Percentiles rank a stretch among this genome's conserved stretches.
These are phyloP conservation scores for Sussaba pulchella DNA, from an alignment of 2,888 invertebrate genomes.

Conservation along the genomic window DNA sequence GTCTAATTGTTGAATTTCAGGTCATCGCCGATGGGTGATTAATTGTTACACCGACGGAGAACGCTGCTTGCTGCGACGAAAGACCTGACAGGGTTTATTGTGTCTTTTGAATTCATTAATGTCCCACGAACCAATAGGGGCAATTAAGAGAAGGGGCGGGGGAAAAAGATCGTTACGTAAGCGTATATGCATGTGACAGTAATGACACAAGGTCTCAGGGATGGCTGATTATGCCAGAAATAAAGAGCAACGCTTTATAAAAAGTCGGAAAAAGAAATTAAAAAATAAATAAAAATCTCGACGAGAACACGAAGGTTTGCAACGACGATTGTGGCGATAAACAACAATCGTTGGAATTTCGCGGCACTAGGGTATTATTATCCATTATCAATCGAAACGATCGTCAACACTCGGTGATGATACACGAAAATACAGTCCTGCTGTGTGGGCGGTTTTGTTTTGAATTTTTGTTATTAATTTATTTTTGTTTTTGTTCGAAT, in stretches of 20 bases:
- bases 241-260: conserved; percentile 22
- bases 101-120: conserved; percentile 35
- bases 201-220: conserved; percentile 63
- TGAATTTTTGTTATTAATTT: not conserved
- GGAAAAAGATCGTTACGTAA: conserved; percentile 54
- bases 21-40: conserved; percentile 28
- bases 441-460: conserved; percentile 50
- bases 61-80: not conserved
- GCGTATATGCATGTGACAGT: conserved; percentile 59
- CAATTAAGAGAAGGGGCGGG: not conserved
- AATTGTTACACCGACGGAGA: conserved; percentile 34
- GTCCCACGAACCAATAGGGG: conserved; percentile 3
- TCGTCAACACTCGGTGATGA: conserved; percentile 48
- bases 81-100: conserved; percentile 54
- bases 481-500: not conserved
- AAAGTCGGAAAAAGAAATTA: not conserved
- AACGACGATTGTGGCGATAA: no score
- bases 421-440: conserved; percentile 11
- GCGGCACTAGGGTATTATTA: not conserved
- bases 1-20: not conserved
- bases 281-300: no score
- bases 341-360: not conserved
- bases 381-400: conserved; percentile 26
- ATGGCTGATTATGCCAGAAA: conserved; percentile 39
- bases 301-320: not conserved